Evolutionary conservation across 2,113 vertebrate genomes (phyloP), one percentile per base, ranked within the genome.

Genomic region (Channa argus): DNA sequence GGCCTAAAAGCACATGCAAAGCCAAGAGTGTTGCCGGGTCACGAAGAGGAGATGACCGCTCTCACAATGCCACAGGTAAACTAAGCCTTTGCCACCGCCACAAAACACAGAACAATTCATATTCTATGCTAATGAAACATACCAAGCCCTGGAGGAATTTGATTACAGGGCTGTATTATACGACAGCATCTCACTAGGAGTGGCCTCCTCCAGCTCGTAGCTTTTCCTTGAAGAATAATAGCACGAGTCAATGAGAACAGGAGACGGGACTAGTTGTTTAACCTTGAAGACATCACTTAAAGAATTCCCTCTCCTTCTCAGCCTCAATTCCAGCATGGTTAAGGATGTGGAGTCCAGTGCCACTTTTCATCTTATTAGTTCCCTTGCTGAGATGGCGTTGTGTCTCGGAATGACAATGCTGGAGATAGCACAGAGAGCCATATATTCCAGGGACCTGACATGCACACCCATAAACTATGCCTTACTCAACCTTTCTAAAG

Each of bases 351-450:
- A 90, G 83, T 86, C 89, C 88, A 81, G 79, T 66, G 55, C 77
- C 83, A 84, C 89, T 85, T 93, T 87, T 89, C 86, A 90, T 90
- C 86, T 91, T 91, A 78, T 91, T 91, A 92, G 87, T 80, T 85
- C 54, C 86, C 88, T 91, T 87, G 71, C 79, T 82, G 79, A 88
- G 83, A 84, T 45, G 58, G 64, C 24, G 81, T 52, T 69, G 53
- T 6, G 6, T 80, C 78, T 59, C 78, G 89, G 88, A 86, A 92
- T 90, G 73, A 83, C 89, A 93, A 91, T 88, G 75, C 66, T 72
- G 47, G 44, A 83, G 78, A 75, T 75, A 72, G 59, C 8, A 62
- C 47, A 66, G 60, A 65, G 50, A 73, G 58, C 59, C 77, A 77
- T 71, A 74, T 76, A 66, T 79, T 58, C 51, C 39, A 61, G 34